Base-by-base conservation (phyloP, 1,140 invertebrate genomes). In the Drosophila guanche region DNA sequence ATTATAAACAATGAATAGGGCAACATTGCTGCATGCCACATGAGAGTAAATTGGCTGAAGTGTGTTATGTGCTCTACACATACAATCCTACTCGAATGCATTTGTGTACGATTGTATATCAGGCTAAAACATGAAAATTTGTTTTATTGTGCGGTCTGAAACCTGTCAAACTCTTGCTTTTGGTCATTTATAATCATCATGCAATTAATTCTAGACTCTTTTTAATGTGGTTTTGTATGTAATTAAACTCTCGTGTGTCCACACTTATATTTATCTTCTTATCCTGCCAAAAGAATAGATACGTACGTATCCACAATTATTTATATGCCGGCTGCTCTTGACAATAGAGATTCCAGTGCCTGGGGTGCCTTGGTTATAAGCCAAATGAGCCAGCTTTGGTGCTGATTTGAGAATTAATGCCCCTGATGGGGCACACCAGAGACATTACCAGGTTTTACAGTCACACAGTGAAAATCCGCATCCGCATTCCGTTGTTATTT, bases 391-490 rank as follows among this genome's bases (percentile, higher is more conserved):
- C 50, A 20, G 58, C 46, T 77, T 52, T 53, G 62, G 55, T 51
- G 59, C 27, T 47, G 75, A 70, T 76, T 77, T 77, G 40, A 42
- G 40, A 63, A 57, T 54, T 58, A 62, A 66, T 43, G 47, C 42
- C 33, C 29, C 8, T 58, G n/a, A 12, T 51, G 10, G 47, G 37
- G 27, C 41, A 52, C 50, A 41, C 59, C 7, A 29, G 59, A 33
- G 53, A 56, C 40, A 22, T 25, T 51, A 43, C 45, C 66, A 52
- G 67, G 33, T 45, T 71, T 53, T 54, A 45, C 45, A 45, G 55
- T 46, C 43, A 52, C 53, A 66, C 79, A 72, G 52, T 69, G 59
- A 12, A 81, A 86, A 74, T 77, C 72, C 73, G 41, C 60, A 56
- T 62, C 40, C 20, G 8, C n/a, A 37, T 4, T 12, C 3, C 6